These are phyloP conservation scores for Allobates femoralis DNA, from an alignment of 2,797 vertebrate species.

Conservation along the genomic window DNA sequence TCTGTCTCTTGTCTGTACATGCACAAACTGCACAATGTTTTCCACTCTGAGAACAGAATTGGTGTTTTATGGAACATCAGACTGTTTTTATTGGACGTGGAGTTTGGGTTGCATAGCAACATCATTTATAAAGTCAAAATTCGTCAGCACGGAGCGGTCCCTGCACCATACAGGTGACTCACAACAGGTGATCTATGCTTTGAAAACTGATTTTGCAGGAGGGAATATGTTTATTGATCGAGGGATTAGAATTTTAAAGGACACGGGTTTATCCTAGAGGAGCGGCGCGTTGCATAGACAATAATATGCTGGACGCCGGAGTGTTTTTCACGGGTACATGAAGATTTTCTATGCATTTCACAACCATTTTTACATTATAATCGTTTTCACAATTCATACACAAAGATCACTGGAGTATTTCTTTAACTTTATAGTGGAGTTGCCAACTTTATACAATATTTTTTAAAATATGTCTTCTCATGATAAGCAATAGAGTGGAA, in stretches of 20 bases:
- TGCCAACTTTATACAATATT: no score
- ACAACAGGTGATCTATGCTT: background rate
- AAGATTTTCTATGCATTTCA: constrained; percentile 2
- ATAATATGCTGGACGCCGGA: background rate
- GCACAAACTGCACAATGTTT: constrained; percentile 8
- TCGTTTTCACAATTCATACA: background rate
- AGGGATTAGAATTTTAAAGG: constrained; percentile 40
- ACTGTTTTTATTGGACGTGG: constrained; percentile 21
- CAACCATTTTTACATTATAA: background rate
- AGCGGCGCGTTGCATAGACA: background rate
- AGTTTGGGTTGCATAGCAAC: constrained; percentile 55
- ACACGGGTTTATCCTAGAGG: constrained; percentile 7
- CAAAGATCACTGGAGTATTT: background rate
- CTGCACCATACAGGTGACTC: constrained; percentile 33
- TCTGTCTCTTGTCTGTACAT: background rate
- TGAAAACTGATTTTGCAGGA: constrained; percentile 43
- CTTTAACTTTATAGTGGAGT: background rate
- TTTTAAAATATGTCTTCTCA: background rate
- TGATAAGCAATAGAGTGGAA: background rate
- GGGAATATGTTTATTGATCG: constrained; percentile 42
- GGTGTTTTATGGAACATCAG: constrained; percentile 16
- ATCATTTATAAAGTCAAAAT: constrained; percentile 39
- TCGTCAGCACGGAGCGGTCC: background rate
- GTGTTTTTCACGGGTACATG: background rate
- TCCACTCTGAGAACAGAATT: constrained; percentile 10